Conservation (phyloP, 2,888 invertebrate genomes). For the Dolichomitus sp. region DNA sequence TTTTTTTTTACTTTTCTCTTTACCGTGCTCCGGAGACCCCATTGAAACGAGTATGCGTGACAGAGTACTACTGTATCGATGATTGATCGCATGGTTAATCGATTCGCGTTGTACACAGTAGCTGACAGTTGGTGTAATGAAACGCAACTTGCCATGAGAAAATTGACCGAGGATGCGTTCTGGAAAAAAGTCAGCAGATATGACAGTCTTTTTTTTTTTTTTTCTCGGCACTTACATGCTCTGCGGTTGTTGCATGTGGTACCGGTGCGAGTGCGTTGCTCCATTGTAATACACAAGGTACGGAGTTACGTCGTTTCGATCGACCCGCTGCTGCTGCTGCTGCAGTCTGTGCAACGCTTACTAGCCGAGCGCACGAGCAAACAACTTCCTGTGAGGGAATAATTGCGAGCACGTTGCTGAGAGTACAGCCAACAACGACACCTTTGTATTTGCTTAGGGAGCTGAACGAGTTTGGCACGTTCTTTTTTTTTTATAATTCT, state of each 20-base stretch:
- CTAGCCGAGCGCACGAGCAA: conserved; percentile 64
- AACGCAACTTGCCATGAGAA: background rate
- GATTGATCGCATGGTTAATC: conserved; percentile 57
- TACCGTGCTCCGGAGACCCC: conserved; percentile 1
- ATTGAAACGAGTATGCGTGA: conserved; percentile 37
- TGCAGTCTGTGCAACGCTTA: conserved; percentile 22
- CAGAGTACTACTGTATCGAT: conserved; percentile 30
- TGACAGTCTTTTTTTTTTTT: background rate
- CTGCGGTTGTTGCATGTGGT: conserved; percentile 18
- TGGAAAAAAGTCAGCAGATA: background rate
- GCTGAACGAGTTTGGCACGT: conserved; percentile 73
- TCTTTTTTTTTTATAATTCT: conserved; percentile 32
- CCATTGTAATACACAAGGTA: conserved; percentile 36
- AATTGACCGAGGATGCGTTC: conserved; percentile 10
- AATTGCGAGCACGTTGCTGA: conserved; percentile 58
- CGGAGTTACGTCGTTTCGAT: conserved; percentile 17
- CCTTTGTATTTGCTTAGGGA: conserved; percentile 79
- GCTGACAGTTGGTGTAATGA: conserved; percentile 24
- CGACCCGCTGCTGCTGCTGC: conserved; percentile 1
- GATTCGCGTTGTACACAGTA: conserved; percentile 32
- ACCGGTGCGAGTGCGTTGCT: conserved; percentile 19
- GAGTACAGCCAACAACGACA: conserved; percentile 70
- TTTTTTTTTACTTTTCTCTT: conserved; percentile 10
- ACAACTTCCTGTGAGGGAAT: conserved; percentile 65
- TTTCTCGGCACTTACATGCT: background rate